Base-by-base conservation (phyloP, 2,888 invertebrate genomes). In the Drosophila kambysellisi region DNA sequence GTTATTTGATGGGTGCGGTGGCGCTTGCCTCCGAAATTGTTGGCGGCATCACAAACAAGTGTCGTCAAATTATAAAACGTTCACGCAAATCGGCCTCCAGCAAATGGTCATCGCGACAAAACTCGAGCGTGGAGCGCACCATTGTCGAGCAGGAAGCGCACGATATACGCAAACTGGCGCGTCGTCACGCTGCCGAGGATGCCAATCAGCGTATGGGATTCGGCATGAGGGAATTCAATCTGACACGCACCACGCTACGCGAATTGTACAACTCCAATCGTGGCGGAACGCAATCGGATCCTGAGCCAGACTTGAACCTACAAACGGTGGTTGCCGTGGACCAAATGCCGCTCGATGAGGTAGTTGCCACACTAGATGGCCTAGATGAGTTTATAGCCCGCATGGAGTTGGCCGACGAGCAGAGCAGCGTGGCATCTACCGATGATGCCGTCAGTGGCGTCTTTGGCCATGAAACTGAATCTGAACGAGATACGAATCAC, bases 1-100 rank as follows among this genome's bases (percentile, higher is more conserved):
- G 97, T 0, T 96, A 96, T 88, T 88, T 96, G 0, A 89, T 96
- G 33, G 96, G 95, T 6, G 94, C 94, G 0, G 93, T 95, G 4
- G 95, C 95, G 5, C 92, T 97, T 12, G 81, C 95, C 17, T 95
- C 96, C 0, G 97, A 97, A 93, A 95, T 95, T 93, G 95, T 96
- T 87, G 96, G 96, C 29, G 96, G 96, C 3, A 95, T 95, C 71
- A 94, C 95, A 0, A 95, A 94, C 83, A 94, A 94, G 82, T 96
- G 95, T 80, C 90, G 93, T 0, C 92, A 92, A 63, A 92, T 93
- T 17, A 83, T 93, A 1, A 89, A 82, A 37, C 84, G 91, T 15
- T 79, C 91, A 2, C 86, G 88, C 12, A 87, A 82, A 41, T 87
- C 89, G 0, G 90, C 90, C 0, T 54, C 88, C 11, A 92, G 91